Base-by-base conservation (phyloP, 2,113 vertebrate genomes). In the Petrocephalus zakoni region DNA sequence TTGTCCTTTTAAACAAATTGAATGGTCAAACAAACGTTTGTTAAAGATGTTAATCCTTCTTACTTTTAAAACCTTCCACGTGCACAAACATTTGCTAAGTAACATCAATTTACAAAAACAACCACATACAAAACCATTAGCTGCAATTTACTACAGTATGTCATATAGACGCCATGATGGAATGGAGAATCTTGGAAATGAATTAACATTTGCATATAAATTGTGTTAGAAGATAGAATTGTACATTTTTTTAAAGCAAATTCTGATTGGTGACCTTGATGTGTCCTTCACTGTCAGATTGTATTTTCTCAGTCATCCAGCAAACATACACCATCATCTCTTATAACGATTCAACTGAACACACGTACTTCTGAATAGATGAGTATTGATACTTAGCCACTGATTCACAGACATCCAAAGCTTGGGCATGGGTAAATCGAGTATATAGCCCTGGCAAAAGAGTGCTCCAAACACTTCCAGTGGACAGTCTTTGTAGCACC, bases 301-400 rank as follows among this genome's bases (percentile, higher is more conserved):
- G 93, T 88, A 97, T 95, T 91, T 97, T 97, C 94, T 97, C 96
- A 10, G 96, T 96, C 92, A 97, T 97, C 90, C 96, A 94, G 93
- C 96, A 96, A 90, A 95, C 95, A 93, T 97, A 96, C 89, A 96
- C 96, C 46, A 64, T 64, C 9, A 64, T 64, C 9, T 64, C 94
- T 92, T 94, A 96, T 86, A 97, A 93, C 78, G 96, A 96, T 64
- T 64, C 90, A 96, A 96, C 88, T 96, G 94, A 88, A 95, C 96
- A 91, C 96, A 96, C 87, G 10, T 68, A 29, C n/a, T 29, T 68
- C 61, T 29, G 61, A 68, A 29, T 29, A 68, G n/a, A 68, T 68
- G 61, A 68, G 61, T 68, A n/a, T 29, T 13, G 25, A 29, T 68
- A 29, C 61, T 68, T n/a, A 68, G 25, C 10, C 25, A 56, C 55